Evolutionary conservation across 1,140 invertebrate genomes (phyloP).

Genomic region (Amphibalanus amphitrite): DNA sequence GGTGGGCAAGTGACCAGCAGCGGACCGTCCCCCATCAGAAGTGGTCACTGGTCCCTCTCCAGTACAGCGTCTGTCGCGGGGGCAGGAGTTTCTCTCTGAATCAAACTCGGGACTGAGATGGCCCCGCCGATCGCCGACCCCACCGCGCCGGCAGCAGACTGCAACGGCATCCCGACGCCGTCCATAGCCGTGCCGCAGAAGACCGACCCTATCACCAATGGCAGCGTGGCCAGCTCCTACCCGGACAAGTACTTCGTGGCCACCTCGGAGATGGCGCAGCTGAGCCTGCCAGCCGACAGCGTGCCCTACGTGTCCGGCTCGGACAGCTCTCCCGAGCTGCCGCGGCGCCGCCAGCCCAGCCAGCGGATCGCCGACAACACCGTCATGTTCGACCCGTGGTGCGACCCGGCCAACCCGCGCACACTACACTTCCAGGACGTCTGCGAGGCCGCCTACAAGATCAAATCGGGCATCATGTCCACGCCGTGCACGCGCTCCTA

Average conservation of each 20-base stretch:
- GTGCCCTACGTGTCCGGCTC: background rate
- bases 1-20: no score
- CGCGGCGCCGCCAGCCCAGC: background rate
- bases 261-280: background rate
- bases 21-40: no score
- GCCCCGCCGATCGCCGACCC: background rate
- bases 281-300: background rate
- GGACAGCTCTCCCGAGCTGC: background rate
- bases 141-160: background rate
- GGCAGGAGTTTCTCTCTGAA: no score
- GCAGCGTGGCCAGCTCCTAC: no score
- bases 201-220: no score
- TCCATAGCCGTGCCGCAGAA: no score
- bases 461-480: constrained; percentile 57
- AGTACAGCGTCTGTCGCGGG: no score
- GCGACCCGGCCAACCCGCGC: constrained; percentile 54
- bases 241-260: background rate
- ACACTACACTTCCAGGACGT: constrained; percentile 68
- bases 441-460: constrained; percentile 71
- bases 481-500: constrained; percentile 71
- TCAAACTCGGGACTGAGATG: no score
- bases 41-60: no score
- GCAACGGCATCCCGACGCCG: background rate
- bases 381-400: constrained; percentile 41
- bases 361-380: background rate